Evolutionary conservation across 2,797 vertebrate genomes (phyloP).

Genomic region (Smutsia temminckii): DNA sequence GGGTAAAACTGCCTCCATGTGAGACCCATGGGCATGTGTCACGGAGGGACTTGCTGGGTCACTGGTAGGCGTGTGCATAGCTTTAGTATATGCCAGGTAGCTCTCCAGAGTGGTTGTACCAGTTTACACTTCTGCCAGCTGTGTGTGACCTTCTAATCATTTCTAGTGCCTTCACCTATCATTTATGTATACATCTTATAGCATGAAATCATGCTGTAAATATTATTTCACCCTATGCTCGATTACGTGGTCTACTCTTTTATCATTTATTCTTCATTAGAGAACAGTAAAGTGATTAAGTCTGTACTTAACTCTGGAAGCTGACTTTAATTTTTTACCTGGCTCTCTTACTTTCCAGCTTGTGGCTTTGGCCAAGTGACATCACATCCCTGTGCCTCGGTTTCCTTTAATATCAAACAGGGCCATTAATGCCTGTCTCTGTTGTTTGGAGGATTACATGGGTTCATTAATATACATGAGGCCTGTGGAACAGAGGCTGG

Average conservation of each 20-base stretch:
- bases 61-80: not conserved
- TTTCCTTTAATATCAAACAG: not conserved
- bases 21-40: not conserved
- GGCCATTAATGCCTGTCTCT: not conserved
- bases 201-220: not conserved
- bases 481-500: not conserved
- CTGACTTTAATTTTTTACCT: not conserved
- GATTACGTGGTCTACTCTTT: not conserved
- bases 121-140: not conserved
- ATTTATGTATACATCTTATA: not conserved
- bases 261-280: not conserved
- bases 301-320: not conserved
- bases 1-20: not conserved
- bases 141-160: not conserved
- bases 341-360: not conserved
- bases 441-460: not conserved
- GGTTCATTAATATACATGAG: not conserved
- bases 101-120: not conserved
- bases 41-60: not conserved
- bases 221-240: not conserved
- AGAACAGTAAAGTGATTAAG: not conserved
- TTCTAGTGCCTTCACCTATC: not conserved
- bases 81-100: not conserved
- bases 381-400: not conserved
- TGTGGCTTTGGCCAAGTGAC: not conserved